Percentiles rank a stretch among this genome's conserved stretches.
These are phyloP conservation scores for Unio pictorum DNA, from an alignment of 2,888 invertebrate genomes.

Conservation along the genomic window DNA sequence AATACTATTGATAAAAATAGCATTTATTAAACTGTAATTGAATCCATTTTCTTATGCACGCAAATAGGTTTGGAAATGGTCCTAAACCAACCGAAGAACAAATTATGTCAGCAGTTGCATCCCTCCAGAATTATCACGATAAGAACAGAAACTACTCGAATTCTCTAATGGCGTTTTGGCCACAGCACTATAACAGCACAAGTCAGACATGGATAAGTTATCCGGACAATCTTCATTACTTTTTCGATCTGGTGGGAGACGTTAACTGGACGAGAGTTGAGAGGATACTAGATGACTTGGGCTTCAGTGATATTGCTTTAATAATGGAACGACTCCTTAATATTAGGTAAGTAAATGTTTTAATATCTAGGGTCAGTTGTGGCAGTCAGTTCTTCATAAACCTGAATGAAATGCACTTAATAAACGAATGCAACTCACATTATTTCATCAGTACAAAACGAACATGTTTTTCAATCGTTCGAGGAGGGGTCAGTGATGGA, in stretches of 20 bases:
- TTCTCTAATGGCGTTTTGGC: constrained; percentile 54
- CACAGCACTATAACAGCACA: constrained; percentile 37
- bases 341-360: constrained; percentile 5
- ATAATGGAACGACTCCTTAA: constrained; percentile 23
- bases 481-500: no score
- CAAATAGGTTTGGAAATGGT: neutral
- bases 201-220: constrained; percentile 17
- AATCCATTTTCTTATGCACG: no score
- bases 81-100: constrained; percentile 9
- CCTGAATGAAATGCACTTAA: no score
- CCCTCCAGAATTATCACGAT: constrained; percentile 40
- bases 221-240: constrained; percentile 18
- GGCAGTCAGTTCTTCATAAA: rapidly evolving
- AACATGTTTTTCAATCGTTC: no score
- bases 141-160: constrained; percentile 35
- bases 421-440: no score
- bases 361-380: no score
- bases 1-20: no score
- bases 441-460: no score
- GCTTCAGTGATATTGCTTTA: constrained; percentile 18
- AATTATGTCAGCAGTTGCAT: constrained; percentile 6
- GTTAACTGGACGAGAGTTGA: constrained; percentile 24
- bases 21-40: no score
- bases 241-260: constrained; percentile 14
- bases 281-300: constrained; percentile 18